phyloP scores from a whole-genome alignment of 2,888 invertebrate genomes.

The Euphydryas editha region DNA sequence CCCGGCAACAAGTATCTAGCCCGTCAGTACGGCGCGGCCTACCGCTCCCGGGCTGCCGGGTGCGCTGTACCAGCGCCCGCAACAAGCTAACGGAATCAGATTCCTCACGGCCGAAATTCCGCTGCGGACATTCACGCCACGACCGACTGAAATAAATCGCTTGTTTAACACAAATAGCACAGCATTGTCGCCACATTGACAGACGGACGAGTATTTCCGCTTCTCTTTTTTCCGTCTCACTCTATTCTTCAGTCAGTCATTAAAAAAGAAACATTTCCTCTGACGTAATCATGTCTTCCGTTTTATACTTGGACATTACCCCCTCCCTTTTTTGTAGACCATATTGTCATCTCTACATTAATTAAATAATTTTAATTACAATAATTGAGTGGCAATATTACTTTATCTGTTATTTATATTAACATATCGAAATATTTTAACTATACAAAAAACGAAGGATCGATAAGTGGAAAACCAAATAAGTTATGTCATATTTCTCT shows the following conservation, averaged over 20 bases:
- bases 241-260: constrained; percentile 38
- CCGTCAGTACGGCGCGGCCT: constrained; percentile 43
- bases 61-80: constrained; percentile 44
- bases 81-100: constrained; percentile 76
- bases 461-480: constrained; percentile 3
- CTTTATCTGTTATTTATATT: not conserved
- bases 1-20: constrained; percentile 48
- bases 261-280: constrained; percentile 54
- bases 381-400: not conserved
- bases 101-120: constrained; percentile 81
- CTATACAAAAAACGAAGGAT: not conserved
- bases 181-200: constrained; percentile 79
- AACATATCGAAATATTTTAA: not conserved
- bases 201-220: constrained; percentile 77
- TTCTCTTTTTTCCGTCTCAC: constrained; percentile 67
- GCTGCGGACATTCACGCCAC: constrained; percentile 79
- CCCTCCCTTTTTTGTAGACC: constrained; percentile 51
- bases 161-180: constrained; percentile 81
- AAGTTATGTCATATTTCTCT: constrained; percentile 16
- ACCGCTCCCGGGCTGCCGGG: constrained; percentile 37
- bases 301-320: constrained; percentile 52
- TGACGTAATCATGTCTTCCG: constrained; percentile 64
- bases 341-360: constrained; percentile 32
- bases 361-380: constrained; percentile 12
- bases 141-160: constrained; percentile 82